Conservation (phyloP, 2,797 vertebrate species). For the Glossophaga mutica region DNA sequence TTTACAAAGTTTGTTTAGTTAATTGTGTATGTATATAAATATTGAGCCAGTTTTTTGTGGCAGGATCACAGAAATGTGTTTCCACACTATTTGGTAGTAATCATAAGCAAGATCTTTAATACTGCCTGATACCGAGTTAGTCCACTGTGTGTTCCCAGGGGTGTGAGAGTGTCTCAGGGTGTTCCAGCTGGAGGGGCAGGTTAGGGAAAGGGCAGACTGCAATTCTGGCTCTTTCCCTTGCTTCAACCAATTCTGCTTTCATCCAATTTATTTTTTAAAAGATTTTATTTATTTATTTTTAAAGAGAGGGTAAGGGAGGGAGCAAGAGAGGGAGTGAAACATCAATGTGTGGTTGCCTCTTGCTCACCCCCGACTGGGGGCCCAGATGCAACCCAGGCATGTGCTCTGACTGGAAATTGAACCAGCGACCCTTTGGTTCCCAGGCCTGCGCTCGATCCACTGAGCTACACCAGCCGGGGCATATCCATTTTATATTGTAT, state of each 20-base stretch:
- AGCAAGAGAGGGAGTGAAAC: too few species aligned
- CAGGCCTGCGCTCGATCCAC: too few species aligned
- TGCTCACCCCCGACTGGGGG: too few species aligned
- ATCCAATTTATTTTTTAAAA: not conserved
- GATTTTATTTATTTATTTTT: not conserved
- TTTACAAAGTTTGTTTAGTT: conserved; percentile 13
- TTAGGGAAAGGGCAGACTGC: not conserved
- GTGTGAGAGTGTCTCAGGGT: not conserved
- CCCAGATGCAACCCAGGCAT: too few species aligned
- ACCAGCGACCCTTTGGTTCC: too few species aligned
- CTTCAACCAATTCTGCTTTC: not conserved
- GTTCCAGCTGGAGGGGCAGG: not conserved
- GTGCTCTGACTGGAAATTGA: too few species aligned
- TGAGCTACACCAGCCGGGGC: too few species aligned
- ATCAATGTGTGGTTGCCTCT: too few species aligned
- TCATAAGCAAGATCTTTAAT: not conserved
- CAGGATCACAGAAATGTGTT: not conserved
- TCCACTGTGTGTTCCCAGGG: not conserved
- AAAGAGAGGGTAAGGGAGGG: too few species aligned
- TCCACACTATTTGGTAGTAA: not conserved
- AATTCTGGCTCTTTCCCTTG: not conserved
- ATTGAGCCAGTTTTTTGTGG: not conserved
- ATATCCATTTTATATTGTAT: not conserved
- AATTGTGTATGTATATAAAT: not conserved
- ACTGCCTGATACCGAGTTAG: not conserved